phyloP scores from a whole-genome alignment of 2,888 invertebrate genomes.

The Sipunculus nudus region DNA sequence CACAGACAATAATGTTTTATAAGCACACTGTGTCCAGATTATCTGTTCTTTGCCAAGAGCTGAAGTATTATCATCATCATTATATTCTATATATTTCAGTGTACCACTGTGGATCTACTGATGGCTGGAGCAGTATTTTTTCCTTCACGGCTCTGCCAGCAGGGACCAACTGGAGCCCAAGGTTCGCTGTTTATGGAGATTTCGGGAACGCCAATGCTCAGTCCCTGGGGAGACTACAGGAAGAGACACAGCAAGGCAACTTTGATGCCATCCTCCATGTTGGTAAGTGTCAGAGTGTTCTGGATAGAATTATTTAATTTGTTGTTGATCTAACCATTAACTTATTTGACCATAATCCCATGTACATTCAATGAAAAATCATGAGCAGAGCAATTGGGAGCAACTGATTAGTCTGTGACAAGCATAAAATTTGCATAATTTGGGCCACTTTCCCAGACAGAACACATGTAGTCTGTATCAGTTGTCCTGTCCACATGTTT shows the following conservation, averaged over 20 bases:
- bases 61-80: too few species aligned
- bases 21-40: too few species aligned
- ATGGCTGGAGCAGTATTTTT: slow-evolving; percentile 84
- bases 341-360: too few species aligned
- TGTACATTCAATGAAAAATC: background rate
- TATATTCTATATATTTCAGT: too few species aligned
- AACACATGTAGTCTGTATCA: too few species aligned
- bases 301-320: slow-evolving; percentile 23
- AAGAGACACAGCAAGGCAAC: slow-evolving; percentile 78
- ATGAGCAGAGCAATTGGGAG: too few species aligned
- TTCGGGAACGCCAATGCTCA: slow-evolving; percentile 92
- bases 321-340: background rate
- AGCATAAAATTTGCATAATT: too few species aligned
- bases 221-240: slow-evolving; percentile 83
- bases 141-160: slow-evolving; percentile 79
- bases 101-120: slow-evolving; percentile 59
- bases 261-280: slow-evolving; percentile 85
- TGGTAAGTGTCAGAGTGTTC: slow-evolving; percentile 39
- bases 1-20: too few species aligned
- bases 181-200: slow-evolving; percentile 88
- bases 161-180: slow-evolving; percentile 78
- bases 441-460: too few species aligned
- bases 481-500: too few species aligned
- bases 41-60: too few species aligned
- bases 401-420: background rate